Conservation (phyloP, 2,113 vertebrate genomes). For the Stegastes partitus region DNA sequence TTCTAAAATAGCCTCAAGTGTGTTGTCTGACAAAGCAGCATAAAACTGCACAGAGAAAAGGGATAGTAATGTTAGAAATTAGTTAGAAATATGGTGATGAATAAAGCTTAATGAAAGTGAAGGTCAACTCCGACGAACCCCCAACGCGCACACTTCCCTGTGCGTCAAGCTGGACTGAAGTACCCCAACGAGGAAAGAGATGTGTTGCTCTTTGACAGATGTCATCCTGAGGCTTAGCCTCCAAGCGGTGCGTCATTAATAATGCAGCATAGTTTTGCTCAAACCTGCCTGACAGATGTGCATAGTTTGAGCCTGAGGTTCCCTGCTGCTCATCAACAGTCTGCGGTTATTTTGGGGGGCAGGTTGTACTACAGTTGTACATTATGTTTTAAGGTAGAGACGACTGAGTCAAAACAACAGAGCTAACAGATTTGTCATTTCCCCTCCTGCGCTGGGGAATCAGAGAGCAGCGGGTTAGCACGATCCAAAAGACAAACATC, state of each 20-base stretch:
- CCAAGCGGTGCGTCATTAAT: slow-evolving; percentile 70
- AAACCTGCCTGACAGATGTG: slow-evolving; percentile 80
- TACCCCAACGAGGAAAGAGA: slow-evolving; percentile 52
- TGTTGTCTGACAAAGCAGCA: slow-evolving; percentile 74
- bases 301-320: slow-evolving; percentile 68
- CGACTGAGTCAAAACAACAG: slow-evolving; percentile 57
- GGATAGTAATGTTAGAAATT: slow-evolving; percentile 39
- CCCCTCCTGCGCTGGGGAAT: neutral
- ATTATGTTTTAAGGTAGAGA: slow-evolving; percentile 47
- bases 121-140: slow-evolving; percentile 53
- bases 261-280: slow-evolving; percentile 74
- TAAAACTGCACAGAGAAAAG: slow-evolving; percentile 44
- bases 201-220: slow-evolving; percentile 65
- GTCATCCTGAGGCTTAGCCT: slow-evolving; percentile 74
- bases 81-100: slow-evolving; percentile 33
- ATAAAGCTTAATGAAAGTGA: slow-evolving; percentile 45
- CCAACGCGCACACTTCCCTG: neutral
- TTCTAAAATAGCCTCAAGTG: slow-evolving; percentile 83
- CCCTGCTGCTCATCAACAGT: slow-evolving; percentile 64
- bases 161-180: slow-evolving; percentile 29
- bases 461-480: neutral
- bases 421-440: slow-evolving; percentile 48
- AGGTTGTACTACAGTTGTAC: slow-evolving; percentile 45
- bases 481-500: neutral
- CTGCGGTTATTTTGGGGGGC: slow-evolving; percentile 62